Percentiles rank a stretch among this genome's conserved stretches.
phyloP scores from a whole-genome alignment of 2,888 invertebrate genomes.

The Acanthoscelides obtectus region DNA sequence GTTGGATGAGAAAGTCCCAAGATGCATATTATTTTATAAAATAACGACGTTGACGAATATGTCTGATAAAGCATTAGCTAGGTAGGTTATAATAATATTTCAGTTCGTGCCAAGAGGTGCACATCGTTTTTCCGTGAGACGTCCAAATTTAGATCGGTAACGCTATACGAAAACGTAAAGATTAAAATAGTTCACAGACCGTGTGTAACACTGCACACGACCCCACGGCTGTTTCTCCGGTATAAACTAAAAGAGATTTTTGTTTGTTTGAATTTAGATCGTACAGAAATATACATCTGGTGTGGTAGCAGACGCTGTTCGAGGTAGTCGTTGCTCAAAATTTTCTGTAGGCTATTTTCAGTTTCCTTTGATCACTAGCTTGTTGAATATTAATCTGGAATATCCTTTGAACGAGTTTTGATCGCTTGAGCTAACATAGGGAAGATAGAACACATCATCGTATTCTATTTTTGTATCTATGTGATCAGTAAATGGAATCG shows the following conservation, averaged over 20 bases:
- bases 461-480: no score
- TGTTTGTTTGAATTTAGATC: slow-evolving; percentile 26
- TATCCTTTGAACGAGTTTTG: background rate
- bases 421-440: no score
- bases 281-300: slow-evolving; percentile 12
- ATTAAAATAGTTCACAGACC: slow-evolving; percentile 53
- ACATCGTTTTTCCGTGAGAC: slow-evolving; percentile 17
- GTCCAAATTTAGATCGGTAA: slow-evolving; percentile 57
- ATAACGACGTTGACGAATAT: background rate
- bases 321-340: background rate
- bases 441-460: no score
- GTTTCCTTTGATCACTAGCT: background rate
- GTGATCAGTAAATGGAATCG: no score
- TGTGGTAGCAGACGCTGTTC: background rate
- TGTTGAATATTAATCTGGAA: background rate
- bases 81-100: background rate
- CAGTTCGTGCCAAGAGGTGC: background rate
- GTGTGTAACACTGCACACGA: slow-evolving; percentile 54
- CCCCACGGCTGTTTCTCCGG: slow-evolving; percentile 34
- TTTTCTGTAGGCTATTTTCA: background rate
- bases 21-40: no score
- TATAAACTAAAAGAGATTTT: slow-evolving; percentile 19
- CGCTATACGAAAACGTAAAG: slow-evolving; percentile 54
- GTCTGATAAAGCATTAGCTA: background rate
- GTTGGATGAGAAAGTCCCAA: background rate